phyloP scores from a whole-genome alignment of 2,888 invertebrate genomes.

The Drosophila testacea region DNA sequence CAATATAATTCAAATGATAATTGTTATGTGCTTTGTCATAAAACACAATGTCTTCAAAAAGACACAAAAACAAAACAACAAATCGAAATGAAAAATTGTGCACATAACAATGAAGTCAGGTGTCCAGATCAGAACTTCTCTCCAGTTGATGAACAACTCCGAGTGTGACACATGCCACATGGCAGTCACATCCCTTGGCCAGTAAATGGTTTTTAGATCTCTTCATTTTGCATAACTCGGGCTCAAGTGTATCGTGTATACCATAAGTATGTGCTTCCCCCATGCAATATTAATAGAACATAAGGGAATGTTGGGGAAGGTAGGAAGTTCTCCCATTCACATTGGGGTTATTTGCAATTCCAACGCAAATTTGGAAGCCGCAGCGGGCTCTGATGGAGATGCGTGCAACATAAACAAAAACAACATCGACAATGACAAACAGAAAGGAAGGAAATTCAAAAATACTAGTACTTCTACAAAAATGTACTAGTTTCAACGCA shows the following conservation, averaged over 20 bases:
- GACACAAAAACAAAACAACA: background rate
- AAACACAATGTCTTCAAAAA: constrained; percentile 16
- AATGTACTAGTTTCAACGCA: constrained; percentile 7
- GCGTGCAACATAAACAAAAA: constrained; percentile 43
- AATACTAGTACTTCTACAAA: background rate
- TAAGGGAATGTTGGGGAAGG: background rate
- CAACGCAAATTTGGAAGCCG: constrained; percentile 49
- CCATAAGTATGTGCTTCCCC: constrained; percentile 29
- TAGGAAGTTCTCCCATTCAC: background rate
- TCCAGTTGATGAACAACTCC: constrained; percentile 15
- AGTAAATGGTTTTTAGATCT: constrained; percentile 49
- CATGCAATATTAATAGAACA: constrained; percentile 32
- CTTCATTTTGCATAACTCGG: constrained; percentile 44
- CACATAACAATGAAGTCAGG: constrained; percentile 27
- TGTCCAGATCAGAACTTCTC: constrained; percentile 18
- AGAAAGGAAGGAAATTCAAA: constrained; percentile 21
- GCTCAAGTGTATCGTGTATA: constrained; percentile 35
- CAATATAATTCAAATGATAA: constrained; percentile 64
- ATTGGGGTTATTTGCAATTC: constrained; percentile 61
- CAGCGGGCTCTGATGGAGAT: constrained; percentile 36
- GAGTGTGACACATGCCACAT: constrained; percentile 14
- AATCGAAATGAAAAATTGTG: constrained; percentile 2
- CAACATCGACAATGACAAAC: background rate
- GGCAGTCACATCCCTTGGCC: constrained; percentile 13
- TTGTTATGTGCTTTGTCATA: constrained; percentile 52